Evolutionary conservation across 2,113 vertebrate species (phyloP).

Genomic region (Nibea albiflora): DNA sequence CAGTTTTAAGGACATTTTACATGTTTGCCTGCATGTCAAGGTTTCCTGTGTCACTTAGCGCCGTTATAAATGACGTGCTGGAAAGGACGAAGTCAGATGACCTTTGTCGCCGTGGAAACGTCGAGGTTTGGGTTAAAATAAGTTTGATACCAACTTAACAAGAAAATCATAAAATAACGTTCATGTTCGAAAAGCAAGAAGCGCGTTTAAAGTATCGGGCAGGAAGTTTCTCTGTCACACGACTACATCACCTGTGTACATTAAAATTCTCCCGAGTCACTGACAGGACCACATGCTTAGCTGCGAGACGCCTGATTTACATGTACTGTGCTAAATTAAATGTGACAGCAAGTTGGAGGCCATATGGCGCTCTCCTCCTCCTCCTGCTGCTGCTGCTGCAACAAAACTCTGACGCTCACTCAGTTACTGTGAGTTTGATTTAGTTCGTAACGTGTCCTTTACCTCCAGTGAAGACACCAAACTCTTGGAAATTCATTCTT

Average conservation of each 20-base stretch:
- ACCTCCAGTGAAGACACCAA: neutral
- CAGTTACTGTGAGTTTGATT: neutral
- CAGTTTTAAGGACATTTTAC: too few relatives aligned
- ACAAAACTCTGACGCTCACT: neutral
- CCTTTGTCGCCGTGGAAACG: too few relatives aligned
- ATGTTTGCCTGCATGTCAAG: too few relatives aligned
- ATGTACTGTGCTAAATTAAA: constrained; percentile 11
- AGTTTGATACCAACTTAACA: too few relatives aligned
- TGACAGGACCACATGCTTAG: neutral
- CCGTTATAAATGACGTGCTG: too few relatives aligned
- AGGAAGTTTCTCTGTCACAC: neutral
- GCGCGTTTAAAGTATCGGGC: too few relatives aligned
- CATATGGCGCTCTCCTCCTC: constrained; percentile 25
- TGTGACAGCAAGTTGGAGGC: constrained; percentile 14
- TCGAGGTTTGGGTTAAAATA: too few relatives aligned
- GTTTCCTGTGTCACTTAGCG: too few relatives aligned
- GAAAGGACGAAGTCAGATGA: neutral
- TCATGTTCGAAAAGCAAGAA: too few relatives aligned
- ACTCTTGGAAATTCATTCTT: neutral
- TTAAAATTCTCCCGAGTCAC: neutral
- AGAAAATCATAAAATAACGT: too few relatives aligned
- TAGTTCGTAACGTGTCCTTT: too few relatives aligned
- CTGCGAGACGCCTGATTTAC: neutral
- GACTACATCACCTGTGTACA: neutral
- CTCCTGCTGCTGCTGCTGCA: too few relatives aligned